A percentile compares a stretch with the other conserved stretches of the same genome.
phyloP scores from a whole-genome alignment of 2,888 invertebrate species.

The Pristionchus exspectatus region DNA sequence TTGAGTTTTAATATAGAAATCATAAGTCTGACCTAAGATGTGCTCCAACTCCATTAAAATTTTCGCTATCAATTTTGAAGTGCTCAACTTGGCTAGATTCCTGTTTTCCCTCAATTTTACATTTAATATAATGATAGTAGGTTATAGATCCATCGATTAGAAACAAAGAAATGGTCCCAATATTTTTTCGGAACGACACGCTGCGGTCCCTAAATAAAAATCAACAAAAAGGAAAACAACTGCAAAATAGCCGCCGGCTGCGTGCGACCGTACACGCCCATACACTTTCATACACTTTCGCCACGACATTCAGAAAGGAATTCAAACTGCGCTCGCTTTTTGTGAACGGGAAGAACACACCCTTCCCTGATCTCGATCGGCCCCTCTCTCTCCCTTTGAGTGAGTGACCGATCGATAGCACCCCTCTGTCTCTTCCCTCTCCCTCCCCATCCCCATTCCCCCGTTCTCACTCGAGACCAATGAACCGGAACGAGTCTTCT shows the following conservation, averaged over 20 bases:
- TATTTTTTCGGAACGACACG: too few relatives aligned
- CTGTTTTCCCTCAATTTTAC: too few relatives aligned
- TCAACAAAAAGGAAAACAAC: not conserved
- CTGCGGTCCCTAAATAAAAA: too few relatives aligned
- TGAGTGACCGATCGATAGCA: not conserved
- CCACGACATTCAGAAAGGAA: conserved; percentile 12
- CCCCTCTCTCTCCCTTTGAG: not conserved
- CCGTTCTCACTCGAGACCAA: not conserved
- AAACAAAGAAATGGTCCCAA: too few relatives aligned
- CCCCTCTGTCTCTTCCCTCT: not conserved
- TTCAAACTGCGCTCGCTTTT: conserved; percentile 50
- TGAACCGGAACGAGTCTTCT: not conserved
- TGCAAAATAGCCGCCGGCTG: not conserved
- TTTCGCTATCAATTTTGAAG: too few relatives aligned
- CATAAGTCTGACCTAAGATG: too few relatives aligned
- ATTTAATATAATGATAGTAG: too few relatives aligned
- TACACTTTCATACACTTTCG: conserved; percentile 29
- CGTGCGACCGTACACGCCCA: not conserved
- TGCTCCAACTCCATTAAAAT: too few relatives aligned
- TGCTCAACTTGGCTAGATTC: too few relatives aligned
- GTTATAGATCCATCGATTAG: too few relatives aligned
- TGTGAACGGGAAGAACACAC: not conserved
- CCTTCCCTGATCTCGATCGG: conserved; percentile 40
- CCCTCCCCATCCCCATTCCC: not conserved
- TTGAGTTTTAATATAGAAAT: too few relatives aligned